Conservation (phyloP, 2,797 vertebrate genomes). For the Staurois parvus region DNA sequence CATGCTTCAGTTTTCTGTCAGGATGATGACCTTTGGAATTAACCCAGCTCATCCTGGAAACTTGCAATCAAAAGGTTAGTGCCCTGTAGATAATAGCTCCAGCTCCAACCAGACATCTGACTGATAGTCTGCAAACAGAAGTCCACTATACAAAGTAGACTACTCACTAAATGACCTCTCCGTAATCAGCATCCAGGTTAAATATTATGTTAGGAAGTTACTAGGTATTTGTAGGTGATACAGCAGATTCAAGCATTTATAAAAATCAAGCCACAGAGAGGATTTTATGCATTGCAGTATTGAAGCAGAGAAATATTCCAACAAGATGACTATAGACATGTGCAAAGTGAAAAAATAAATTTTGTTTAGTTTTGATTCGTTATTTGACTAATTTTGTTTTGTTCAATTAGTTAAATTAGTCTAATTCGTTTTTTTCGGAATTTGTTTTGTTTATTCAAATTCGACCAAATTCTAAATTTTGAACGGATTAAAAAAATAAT, state of each 20-base stretch:
- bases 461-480: too few relatives aligned
- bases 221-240: not conserved
- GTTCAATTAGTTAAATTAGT: too few relatives aligned
- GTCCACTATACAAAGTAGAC: not conserved
- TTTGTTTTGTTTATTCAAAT: too few relatives aligned
- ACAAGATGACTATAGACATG: too few relatives aligned
- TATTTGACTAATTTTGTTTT: too few relatives aligned
- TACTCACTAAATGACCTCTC: not conserved
- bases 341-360: too few relatives aligned
- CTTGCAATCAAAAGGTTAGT: conserved; percentile 28
- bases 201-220: not conserved
- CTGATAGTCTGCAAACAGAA: conserved; percentile 41
- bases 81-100: conserved; percentile 24
- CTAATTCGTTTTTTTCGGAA: too few relatives aligned
- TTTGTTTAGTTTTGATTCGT: too few relatives aligned
- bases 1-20: not conserved
- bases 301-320: too few relatives aligned
- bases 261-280: not conserved
- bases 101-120: conserved; percentile 12
- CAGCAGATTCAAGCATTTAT: not conserved
- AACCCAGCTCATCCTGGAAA: conserved; percentile 4
- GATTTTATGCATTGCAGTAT: too few relatives aligned
- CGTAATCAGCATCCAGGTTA: not conserved
- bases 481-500: too few relatives aligned
- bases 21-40: conserved; percentile 14